Evolutionary conservation across 1,140 invertebrate genomes (phyloP).

Genomic region (Trissolcus basalis): DNA sequence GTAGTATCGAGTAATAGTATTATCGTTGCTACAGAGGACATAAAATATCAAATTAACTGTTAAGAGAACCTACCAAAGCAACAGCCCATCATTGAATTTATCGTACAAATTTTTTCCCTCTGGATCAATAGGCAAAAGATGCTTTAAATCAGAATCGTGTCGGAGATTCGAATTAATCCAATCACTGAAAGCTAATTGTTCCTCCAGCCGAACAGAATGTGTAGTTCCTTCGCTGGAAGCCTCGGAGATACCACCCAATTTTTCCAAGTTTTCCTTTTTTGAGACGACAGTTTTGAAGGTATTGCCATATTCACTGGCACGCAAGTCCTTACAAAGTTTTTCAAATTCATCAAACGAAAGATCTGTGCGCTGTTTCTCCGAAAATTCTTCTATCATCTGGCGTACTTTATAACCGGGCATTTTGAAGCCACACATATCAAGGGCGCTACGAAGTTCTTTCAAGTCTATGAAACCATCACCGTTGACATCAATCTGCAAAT

Average conservation of each 20-base stretch:
- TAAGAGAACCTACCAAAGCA: constrained; percentile 91
- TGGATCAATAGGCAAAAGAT: constrained; percentile 92
- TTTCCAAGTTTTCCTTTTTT: constrained; percentile 95
- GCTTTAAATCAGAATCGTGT: constrained; percentile 91
- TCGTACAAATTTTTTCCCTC: constrained; percentile 94
- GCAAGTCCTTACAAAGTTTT: constrained; percentile 91
- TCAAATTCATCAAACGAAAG: constrained; percentile 92
- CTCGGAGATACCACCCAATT: constrained; percentile 94
- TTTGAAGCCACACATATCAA: constrained; percentile 95
- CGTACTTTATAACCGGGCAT: constrained; percentile 94
- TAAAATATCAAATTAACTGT: too few relatives aligned
- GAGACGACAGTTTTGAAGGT: constrained; percentile 95
- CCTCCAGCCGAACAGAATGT: constrained; percentile 94
- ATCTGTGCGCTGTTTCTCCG: constrained; percentile 85
- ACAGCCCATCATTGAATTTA: constrained; percentile 96
- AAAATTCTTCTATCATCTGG: constrained; percentile 92
- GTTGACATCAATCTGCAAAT: constrained; percentile 90
- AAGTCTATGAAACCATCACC: constrained; percentile 93
- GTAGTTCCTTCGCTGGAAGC: constrained; percentile 96
- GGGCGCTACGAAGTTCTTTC: constrained; percentile 90
- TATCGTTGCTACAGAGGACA: too few relatives aligned
- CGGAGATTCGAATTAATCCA: constrained; percentile 98
- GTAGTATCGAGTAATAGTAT: too few relatives aligned
- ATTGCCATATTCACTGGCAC: constrained; percentile 91
- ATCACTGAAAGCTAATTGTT: constrained; percentile 98